These are phyloP conservation scores for Thereuonema tuberculata DNA, from an alignment of 1,140 invertebrate genomes.

Conservation along the genomic window DNA sequence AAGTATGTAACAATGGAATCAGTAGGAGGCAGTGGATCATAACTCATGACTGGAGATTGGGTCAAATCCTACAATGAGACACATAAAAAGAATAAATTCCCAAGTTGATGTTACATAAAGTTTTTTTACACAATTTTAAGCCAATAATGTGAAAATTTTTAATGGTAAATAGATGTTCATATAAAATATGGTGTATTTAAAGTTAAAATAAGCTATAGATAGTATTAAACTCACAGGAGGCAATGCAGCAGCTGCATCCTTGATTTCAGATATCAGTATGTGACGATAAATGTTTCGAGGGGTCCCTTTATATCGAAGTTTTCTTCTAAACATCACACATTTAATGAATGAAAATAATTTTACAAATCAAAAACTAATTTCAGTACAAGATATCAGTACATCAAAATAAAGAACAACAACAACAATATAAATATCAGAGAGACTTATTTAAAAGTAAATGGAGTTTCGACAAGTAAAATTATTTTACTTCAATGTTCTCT, in stretches of 20 bases:
- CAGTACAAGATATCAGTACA: neutral
- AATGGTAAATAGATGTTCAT: slow-evolving; percentile 15
- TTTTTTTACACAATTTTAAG: too few species aligned
- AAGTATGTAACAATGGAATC: slow-evolving; percentile 60
- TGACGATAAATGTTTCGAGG: slow-evolving; percentile 62
- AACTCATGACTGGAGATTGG: slow-evolving; percentile 50
- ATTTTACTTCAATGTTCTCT: too few species aligned
- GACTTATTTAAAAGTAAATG: too few species aligned
- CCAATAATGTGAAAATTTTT: too few species aligned
- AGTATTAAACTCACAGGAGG: slow-evolving; percentile 39
- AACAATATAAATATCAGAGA: too few species aligned
- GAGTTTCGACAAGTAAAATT: too few species aligned
- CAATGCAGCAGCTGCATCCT: slow-evolving; percentile 45
- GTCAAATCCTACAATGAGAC: slow-evolving; percentile 36
- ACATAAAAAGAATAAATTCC: too few species aligned
- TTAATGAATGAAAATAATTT: neutral
- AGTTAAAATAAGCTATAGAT: too few species aligned
- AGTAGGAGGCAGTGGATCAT: slow-evolving; percentile 64
- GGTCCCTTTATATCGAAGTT: slow-evolving; percentile 46
- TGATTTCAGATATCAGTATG: slow-evolving; percentile 63
- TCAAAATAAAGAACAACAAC: slow-evolving; percentile 3
- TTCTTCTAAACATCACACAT: slow-evolving; percentile 29
- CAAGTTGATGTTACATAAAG: too few species aligned
- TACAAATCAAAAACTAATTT: too few species aligned
- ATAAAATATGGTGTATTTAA: neutral